Evolutionary conservation across 2,797 vertebrate species (phyloP).

Genomic region (Chaunax sp.): DNA sequence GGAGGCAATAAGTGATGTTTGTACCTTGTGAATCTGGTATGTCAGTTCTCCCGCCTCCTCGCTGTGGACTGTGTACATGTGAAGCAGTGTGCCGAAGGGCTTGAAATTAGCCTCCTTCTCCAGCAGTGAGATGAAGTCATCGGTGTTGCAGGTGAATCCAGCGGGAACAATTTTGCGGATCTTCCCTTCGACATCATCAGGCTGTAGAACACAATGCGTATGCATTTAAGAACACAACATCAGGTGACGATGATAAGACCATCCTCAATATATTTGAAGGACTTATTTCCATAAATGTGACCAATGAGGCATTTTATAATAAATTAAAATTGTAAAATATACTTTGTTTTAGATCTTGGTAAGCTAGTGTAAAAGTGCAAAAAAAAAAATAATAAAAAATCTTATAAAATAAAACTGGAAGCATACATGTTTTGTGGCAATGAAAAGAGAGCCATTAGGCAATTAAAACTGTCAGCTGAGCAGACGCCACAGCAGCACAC

Average conservation of each 20-base stretch:
- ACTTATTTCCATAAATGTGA: background rate
- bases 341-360: constrained; percentile 5
- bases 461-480: constrained; percentile 99
- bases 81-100: constrained; percentile 92
- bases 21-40: constrained; percentile 96
- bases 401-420: constrained; percentile 61
- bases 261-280: background rate
- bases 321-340: background rate
- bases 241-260: background rate
- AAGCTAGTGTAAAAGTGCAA: constrained; percentile 2
- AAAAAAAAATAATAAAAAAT: too few relatives aligned
- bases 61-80: constrained; percentile 91
- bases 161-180: constrained; percentile 93
- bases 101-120: constrained; percentile 97
- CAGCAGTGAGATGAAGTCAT: constrained; percentile 94
- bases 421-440: constrained; percentile 72
- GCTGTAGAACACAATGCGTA: constrained; percentile 74
- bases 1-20: constrained; percentile 4
- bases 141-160: constrained; percentile 92
- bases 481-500: constrained; percentile 83
- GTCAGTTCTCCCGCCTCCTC: constrained; percentile 92
- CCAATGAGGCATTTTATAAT: background rate
- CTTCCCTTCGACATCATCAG: constrained; percentile 95
- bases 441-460: constrained; percentile 89
- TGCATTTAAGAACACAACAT: background rate